A percentile compares a stretch with the other conserved stretches of the same genome.
These are phyloP conservation scores for Trissonchulus latispiculum DNA, from an alignment of 2,888 invertebrate genomes.

Conservation along the genomic window DNA sequence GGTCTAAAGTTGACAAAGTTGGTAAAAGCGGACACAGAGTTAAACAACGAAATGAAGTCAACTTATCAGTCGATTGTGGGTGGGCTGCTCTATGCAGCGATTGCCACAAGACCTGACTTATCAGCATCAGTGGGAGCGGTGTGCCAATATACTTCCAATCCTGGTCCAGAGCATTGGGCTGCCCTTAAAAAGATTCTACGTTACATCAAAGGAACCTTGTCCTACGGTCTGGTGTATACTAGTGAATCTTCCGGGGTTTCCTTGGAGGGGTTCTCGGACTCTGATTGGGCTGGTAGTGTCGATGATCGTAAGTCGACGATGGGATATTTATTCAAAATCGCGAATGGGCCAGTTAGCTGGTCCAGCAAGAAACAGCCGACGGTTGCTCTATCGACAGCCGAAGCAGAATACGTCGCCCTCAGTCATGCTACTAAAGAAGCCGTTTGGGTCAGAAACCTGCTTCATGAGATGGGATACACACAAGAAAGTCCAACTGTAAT, in stretches of 20 bases:
- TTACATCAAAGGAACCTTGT: neutral
- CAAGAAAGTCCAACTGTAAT: neutral
- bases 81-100: constrained; percentile 18
- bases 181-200: constrained; percentile 26
- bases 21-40: neutral
- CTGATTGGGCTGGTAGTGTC: too few relatives aligned
- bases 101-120: neutral
- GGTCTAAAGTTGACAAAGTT: neutral
- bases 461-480: neutral
- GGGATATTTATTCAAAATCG: constrained; percentile 35
- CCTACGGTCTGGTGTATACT: neutral
- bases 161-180: constrained; percentile 24
- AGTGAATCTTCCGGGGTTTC: neutral
- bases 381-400: constrained; percentile 31
- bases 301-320: constrained; percentile 29
- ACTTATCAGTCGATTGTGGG: constrained; percentile 20
- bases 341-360: constrained; percentile 37
- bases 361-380: constrained; percentile 37
- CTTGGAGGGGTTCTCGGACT: too few relatives aligned
- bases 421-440: constrained; percentile 26
- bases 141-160: constrained; percentile 2
- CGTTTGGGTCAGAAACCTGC: constrained; percentile 26
- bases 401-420: constrained; percentile 42
- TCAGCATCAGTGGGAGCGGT: constrained; percentile 17
- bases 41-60: constrained; percentile 1